These are phyloP conservation scores for Onchidella celtica DNA, from an alignment of 2,888 invertebrate species.

Conservation along the genomic window DNA sequence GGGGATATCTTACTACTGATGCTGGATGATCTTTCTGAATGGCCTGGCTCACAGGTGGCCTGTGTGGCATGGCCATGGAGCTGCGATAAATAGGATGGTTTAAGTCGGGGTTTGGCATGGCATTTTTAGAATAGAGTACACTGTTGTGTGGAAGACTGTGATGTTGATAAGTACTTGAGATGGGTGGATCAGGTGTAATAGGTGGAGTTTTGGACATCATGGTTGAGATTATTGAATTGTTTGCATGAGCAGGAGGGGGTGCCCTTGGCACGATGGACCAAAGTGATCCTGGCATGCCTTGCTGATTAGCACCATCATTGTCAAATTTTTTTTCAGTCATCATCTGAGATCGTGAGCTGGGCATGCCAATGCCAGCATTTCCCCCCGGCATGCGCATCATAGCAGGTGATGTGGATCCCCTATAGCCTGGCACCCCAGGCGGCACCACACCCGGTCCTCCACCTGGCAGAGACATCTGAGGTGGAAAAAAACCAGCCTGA, in stretches of 20 bases:
- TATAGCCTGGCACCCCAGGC: not conserved
- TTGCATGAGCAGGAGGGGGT: slow-evolving; percentile 46
- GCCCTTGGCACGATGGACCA: slow-evolving; percentile 16
- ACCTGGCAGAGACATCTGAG: slow-evolving; percentile 41
- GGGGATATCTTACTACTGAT: slow-evolving; percentile 39
- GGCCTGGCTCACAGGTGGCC: not conserved
- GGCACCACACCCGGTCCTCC: slow-evolving; percentile 8
- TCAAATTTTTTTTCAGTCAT: slow-evolving; percentile 25
- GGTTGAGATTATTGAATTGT: not conserved
- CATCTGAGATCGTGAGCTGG: not conserved
- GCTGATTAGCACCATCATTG: slow-evolving; percentile 22
- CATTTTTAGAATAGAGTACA: slow-evolving; percentile 8
- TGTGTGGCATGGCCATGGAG: not conserved
- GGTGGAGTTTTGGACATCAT: slow-evolving; percentile 41
- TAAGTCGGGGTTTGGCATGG: slow-evolving; percentile 20
- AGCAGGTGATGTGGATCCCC: slow-evolving; percentile 12
- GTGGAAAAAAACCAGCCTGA: slow-evolving; percentile 24
- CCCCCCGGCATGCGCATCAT: slow-evolving; percentile 18
- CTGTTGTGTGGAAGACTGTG: slow-evolving; percentile 38
- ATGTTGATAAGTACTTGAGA: slow-evolving; percentile 23
- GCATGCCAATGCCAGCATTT: slow-evolving; percentile 17
- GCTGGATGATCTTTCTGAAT: slow-evolving; percentile 37
- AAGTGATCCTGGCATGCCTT: slow-evolving; percentile 28
- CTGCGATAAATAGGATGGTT: slow-evolving; percentile 35
- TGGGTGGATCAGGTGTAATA: slow-evolving; percentile 32